Evolutionary conservation across 2,888 invertebrate species (phyloP), one percentile per base, ranked within the genome.

Genomic region (Caradrina clavipalpis): DNA sequence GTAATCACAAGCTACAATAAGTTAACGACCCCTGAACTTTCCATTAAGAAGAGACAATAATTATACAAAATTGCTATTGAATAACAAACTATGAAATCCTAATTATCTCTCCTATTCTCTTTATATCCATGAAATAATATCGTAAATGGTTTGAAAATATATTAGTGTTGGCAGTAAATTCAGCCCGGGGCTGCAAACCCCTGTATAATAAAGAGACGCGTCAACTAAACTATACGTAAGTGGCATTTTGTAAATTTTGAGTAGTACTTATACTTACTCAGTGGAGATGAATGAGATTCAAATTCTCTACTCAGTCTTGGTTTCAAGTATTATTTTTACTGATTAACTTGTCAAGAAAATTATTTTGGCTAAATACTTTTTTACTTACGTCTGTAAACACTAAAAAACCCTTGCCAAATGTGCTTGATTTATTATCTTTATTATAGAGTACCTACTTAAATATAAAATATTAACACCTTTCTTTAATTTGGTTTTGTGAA

Each of bases 141-240:
- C 42, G 77, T 56, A 42, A 72, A 69, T 69, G 22, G 61, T 66
- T 62, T 69, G 61, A 70, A 75, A 58, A 71, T 65, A 73, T 80
- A 72, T 75, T 73, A 80, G 58, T 70, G 70, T 69, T 70, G 68
- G 72, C 63, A 71, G 63, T 79, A 83, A 81, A 84, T 83, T 75
- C 39, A 69, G 66, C 39, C 72, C 39, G 58, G 50, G 61, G 64
- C 42, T 74, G 61, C 69, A 65, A 55, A 35, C 42, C 39, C 50
- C 65, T 66, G 72, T 60, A 61, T 71, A 71, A 76, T 71, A 67
- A 39, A 39, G 39, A 21, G 15, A 8, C 1, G 10, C 35, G 10
- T 11, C 19, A 11, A 2, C 17, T 47, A 31, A 71, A 56, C 21
- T 0, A 13, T 21, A 17, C 7, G 11, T 56, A 73, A 78, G 76